Conservation (phyloP, 1,140 invertebrate species). For the Penaeus japonicus region DNA sequence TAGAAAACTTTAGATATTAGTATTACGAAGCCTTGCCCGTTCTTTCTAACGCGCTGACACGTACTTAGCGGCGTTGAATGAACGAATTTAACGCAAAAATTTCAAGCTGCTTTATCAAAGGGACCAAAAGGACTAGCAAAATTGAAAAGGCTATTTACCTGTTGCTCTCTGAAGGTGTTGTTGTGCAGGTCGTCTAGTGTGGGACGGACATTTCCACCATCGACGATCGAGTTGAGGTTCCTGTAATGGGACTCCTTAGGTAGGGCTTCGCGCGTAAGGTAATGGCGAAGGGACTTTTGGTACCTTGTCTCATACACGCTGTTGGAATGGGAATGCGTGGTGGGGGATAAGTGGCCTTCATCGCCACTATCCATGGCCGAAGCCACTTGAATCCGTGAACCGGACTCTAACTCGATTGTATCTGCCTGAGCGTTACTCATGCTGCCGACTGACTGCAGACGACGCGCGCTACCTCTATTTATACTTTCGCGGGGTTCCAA, state of each 20-base stretch:
- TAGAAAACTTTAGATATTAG: neutral
- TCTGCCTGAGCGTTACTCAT: slow-evolving; percentile 29
- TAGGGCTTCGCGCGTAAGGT: slow-evolving; percentile 59
- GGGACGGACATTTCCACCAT: slow-evolving; percentile 31
- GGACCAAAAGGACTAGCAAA: too few relatives aligned
- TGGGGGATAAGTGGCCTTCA: slow-evolving; percentile 28
- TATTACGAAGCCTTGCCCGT: too few relatives aligned
- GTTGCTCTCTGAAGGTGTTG: slow-evolving; percentile 41
- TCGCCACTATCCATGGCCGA: slow-evolving; percentile 8
- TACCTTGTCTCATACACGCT: slow-evolving; percentile 59
- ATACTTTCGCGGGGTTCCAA: slow-evolving; percentile 21
- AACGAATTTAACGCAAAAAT: neutral
- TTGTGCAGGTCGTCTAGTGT: slow-evolving; percentile 57
- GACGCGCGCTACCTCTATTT: neutral
- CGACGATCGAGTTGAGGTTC: slow-evolving; percentile 54
- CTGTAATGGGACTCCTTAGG: slow-evolving; percentile 59
- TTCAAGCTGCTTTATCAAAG: too few relatives aligned
- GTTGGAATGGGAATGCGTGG: slow-evolving; percentile 34
- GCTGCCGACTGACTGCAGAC: slow-evolving; percentile 31
- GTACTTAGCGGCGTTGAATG: neutral
- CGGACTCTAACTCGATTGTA: slow-evolving; percentile 38
- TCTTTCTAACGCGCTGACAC: neutral
- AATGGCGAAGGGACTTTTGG: slow-evolving; percentile 59
- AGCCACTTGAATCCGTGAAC: slow-evolving; percentile 34
- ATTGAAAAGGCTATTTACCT: neutral